Percentiles rank a stretch among this genome's conserved stretches.
phyloP scores from a whole-genome alignment of 2,888 invertebrate species.

The Scrobipalpa costella region DNA sequence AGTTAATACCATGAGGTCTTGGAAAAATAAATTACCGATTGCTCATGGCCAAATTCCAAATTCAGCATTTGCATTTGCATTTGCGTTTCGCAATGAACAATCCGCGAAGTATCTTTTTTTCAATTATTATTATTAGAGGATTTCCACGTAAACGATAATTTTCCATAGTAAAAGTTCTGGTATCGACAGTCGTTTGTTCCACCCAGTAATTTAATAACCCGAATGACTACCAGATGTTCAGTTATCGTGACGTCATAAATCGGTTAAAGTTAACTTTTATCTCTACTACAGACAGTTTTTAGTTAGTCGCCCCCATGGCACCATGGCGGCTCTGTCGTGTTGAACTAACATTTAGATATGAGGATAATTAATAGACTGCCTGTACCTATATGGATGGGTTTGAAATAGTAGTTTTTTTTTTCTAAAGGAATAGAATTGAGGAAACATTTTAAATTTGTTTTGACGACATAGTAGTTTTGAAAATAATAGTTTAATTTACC shows the following conservation, averaged over 20 bases:
- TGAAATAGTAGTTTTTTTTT: background rate
- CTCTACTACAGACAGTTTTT: constrained; percentile 19
- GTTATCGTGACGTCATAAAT: constrained; percentile 18
- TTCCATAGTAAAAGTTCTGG: no score
- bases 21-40: no score
- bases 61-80: no score
- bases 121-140: no score
- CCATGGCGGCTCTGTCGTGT: constrained; percentile 37
- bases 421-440: background rate
- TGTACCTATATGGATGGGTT: background rate
- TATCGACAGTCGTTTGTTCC: background rate
- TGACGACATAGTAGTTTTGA: no score
- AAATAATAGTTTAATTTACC: no score
- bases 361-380: constrained; percentile 17
- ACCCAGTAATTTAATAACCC: constrained; percentile 2
- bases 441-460: background rate
- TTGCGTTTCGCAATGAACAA: no score
- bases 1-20: no score
- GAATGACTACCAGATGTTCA: background rate
- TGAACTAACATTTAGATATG: constrained; percentile 44
- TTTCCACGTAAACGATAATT: no score
- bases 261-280: constrained; percentile 28
- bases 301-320: constrained; percentile 43
- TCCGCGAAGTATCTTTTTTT: no score
- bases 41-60: no score